A percentile compares a stretch with the other conserved stretches of the same genome.
phyloP scores from a whole-genome alignment of 2,888 invertebrate genomes.

The Leuctra nigra region DNA sequence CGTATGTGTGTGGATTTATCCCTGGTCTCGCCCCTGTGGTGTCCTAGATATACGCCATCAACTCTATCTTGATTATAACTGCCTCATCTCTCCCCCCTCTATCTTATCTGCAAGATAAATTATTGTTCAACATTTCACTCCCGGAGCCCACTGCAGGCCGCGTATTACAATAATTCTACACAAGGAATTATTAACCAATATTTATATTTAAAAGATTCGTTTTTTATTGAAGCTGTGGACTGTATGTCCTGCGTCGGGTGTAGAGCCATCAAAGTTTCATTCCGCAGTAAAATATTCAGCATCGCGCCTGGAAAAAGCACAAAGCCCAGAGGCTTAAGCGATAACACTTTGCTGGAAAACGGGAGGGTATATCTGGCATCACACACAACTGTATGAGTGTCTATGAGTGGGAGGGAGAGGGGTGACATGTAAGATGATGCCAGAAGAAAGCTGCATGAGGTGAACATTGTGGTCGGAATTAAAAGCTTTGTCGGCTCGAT shows the following conservation, averaged over 20 bases:
- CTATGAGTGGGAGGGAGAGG: no score
- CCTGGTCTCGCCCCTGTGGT: conserved; percentile 16
- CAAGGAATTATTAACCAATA: conserved; percentile 2
- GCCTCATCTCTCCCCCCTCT: neutral
- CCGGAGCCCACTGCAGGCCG: neutral
- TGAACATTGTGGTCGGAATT: no score
- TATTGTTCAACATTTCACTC: conserved; percentile 4
- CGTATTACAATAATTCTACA: conserved; percentile 5
- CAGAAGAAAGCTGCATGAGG: no score
- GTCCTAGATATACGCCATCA: conserved; percentile 14
- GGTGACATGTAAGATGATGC: no score
- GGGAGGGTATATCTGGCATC: no score
- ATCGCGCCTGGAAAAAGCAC: conserved; percentile 1
- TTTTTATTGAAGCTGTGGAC: neutral
- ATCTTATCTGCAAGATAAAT: conserved; percentile 16
- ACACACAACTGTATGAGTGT: no score
- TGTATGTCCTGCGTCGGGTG: no score
- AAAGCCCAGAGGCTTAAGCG: conserved; percentile 10
- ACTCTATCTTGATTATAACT: conserved; percentile 18
- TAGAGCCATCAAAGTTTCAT: neutral
- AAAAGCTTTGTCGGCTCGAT: no score
- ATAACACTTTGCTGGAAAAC: conserved; percentile 4
- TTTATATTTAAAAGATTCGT: neutral
- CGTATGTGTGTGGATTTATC: conserved; percentile 15
- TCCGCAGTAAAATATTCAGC: conserved; percentile 1